phyloP scores from a whole-genome alignment of 2,113 vertebrate species.

The Panthera uncia region DNA sequence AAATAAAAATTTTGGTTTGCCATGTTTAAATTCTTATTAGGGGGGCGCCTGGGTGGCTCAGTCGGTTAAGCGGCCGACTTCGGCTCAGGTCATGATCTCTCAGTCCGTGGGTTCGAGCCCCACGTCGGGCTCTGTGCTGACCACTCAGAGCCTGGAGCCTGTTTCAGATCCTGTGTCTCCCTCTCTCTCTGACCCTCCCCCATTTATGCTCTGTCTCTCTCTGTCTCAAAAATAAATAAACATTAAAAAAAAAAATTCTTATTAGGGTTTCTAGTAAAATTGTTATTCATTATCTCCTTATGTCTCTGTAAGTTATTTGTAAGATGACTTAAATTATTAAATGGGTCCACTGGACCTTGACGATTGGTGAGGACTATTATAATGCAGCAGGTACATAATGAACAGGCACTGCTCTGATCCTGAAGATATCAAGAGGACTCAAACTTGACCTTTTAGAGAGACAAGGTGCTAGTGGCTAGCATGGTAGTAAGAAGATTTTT shows the following conservation, averaged over 20 bases:
- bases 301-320: slow-evolving; percentile 27
- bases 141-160: no score
- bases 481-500: not conserved
- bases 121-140: no score
- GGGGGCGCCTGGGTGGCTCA: not conserved
- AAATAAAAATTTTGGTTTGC: not conserved
- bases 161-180: no score
- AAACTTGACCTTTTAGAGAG: not conserved
- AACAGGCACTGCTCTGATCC: not conserved
- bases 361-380: not conserved
- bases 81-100: no score
- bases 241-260: not conserved
- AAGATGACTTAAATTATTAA: not conserved
- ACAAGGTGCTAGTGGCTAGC: not conserved
- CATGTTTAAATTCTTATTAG: not conserved
- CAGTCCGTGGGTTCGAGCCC: no score
- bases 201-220: no score
- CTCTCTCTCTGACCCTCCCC: no score
- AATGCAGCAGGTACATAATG: not conserved
- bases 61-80: no score
- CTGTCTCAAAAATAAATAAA: no score
- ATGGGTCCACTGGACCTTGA: not conserved
- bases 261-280: not conserved
- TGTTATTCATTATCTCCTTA: not conserved
- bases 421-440: not conserved